A percentile compares a stretch with the other conserved stretches of the same genome.
Evolutionary conservation across 2,797 vertebrate genomes (phyloP).

Genomic region (Gymnoscopelus microlampas): DNA sequence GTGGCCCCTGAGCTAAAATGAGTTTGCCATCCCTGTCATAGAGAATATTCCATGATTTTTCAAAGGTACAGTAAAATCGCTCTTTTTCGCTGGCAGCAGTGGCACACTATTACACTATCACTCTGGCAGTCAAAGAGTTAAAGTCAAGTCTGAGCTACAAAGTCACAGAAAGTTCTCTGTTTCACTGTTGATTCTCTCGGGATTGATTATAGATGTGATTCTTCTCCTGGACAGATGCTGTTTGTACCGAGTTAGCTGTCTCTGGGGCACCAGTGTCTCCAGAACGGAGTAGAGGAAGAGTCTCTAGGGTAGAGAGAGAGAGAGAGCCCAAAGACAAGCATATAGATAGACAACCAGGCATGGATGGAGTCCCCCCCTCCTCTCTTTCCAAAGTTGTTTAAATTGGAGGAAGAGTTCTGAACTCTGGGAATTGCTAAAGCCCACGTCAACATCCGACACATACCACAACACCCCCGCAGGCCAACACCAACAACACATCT

Average conservation of each 20-base stretch:
- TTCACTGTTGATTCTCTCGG: constrained; percentile 44
- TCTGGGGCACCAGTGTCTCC: constrained; percentile 29
- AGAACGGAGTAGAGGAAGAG: neutral
- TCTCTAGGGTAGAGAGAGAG: constrained; percentile 20
- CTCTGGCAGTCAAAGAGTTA: too few species aligned
- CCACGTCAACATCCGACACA: constrained; percentile 39
- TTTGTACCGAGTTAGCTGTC: constrained; percentile 61
- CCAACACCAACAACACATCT: too few species aligned
- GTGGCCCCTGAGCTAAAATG: too few species aligned
- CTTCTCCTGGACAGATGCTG: constrained; percentile 74
- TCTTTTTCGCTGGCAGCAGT: too few species aligned
- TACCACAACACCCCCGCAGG: neutral
- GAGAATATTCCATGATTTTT: too few species aligned
- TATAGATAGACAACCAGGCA: constrained; percentile 15
- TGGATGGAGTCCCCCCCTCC: constrained; percentile 20
- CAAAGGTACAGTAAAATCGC: too few species aligned
- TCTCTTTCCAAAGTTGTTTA: constrained; percentile 28
- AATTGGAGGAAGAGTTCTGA: constrained; percentile 32
- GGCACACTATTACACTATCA: too few species aligned
- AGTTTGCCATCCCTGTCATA: too few species aligned
- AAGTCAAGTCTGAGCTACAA: constrained; percentile 40
- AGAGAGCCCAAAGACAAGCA: constrained; percentile 22
- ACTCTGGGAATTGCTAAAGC: constrained; percentile 46
- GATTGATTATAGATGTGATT: constrained; percentile 69
- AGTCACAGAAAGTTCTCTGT: constrained; percentile 26